phyloP scores from a whole-genome alignment of 2,797 vertebrate genomes.

The Picus viridis region DNA sequence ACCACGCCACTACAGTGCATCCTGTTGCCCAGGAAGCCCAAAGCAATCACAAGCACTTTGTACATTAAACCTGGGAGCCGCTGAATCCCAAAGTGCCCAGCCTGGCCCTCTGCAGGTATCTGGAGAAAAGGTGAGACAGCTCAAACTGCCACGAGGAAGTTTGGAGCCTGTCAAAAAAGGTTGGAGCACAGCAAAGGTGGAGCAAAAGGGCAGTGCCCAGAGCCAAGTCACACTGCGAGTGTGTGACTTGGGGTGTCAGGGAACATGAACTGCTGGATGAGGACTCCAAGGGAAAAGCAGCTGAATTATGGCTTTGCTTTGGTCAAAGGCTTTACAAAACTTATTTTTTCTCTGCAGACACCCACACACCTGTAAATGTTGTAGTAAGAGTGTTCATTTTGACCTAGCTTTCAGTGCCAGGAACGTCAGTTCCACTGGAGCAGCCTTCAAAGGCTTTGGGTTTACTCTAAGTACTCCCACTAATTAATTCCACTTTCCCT shows the following conservation, averaged over 20 bases:
- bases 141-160: background rate
- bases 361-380: background rate
- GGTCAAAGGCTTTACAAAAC: background rate
- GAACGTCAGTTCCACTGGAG: background rate
- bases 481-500: background rate
- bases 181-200: background rate
- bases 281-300: background rate
- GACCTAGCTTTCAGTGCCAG: accelerated
- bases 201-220: background rate
- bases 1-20: background rate
- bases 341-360: background rate
- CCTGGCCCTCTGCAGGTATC: background rate
- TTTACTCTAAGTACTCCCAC: background rate
- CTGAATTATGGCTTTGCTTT: accelerated
- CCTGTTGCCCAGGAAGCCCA: background rate
- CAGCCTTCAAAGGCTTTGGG: background rate
- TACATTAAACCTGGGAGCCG: background rate
- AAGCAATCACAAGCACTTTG: background rate
- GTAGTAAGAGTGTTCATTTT: background rate
- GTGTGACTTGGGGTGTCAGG: accelerated
- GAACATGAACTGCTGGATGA: background rate
- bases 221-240: background rate
- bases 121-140: background rate
- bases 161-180: background rate
- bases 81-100: background rate